Percentiles rank a stretch among this genome's conserved stretches.
Evolutionary conservation across 2,797 vertebrate species (phyloP).

Genomic region (Sorex maritimensis): DNA sequence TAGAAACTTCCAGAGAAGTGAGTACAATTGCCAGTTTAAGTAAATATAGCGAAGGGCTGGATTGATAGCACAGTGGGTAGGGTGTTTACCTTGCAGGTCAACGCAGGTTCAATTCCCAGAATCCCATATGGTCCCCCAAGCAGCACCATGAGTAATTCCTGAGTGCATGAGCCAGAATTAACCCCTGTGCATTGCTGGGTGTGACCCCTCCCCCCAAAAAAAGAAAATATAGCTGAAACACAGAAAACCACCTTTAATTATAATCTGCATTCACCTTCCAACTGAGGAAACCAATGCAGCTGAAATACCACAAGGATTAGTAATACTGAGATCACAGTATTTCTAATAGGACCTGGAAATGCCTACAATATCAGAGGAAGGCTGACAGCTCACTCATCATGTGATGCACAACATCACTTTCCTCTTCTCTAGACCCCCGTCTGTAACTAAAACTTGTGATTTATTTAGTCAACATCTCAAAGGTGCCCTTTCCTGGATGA

Average conservation of each 20-base stretch:
- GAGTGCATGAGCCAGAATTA: too few relatives aligned
- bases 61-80: too few relatives aligned
- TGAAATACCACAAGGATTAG: background rate
- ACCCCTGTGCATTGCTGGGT: too few relatives aligned
- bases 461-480: background rate
- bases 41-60: constrained; percentile 13
- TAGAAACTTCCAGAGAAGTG: constrained; percentile 18
- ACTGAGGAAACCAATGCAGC: background rate
- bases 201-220: too few relatives aligned
- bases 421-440: background rate
- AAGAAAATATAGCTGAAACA: constrained; percentile 43
- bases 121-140: too few relatives aligned
- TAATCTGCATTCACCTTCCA: background rate
- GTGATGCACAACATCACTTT: background rate
- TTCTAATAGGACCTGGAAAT: background rate
- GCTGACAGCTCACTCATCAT: background rate
- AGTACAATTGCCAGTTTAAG: constrained; percentile 46
- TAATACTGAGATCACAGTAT: background rate
- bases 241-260: background rate
- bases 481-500: constrained; percentile 16
- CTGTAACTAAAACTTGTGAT: background rate
- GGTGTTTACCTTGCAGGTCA: too few relatives aligned
- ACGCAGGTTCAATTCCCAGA: too few relatives aligned
- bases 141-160: too few relatives aligned
- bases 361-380: background rate